Evolutionary conservation across 1,140 invertebrate species (phyloP), one percentile per base, ranked within the genome.

Genomic region (Cardiocondyla obscurior): DNA sequence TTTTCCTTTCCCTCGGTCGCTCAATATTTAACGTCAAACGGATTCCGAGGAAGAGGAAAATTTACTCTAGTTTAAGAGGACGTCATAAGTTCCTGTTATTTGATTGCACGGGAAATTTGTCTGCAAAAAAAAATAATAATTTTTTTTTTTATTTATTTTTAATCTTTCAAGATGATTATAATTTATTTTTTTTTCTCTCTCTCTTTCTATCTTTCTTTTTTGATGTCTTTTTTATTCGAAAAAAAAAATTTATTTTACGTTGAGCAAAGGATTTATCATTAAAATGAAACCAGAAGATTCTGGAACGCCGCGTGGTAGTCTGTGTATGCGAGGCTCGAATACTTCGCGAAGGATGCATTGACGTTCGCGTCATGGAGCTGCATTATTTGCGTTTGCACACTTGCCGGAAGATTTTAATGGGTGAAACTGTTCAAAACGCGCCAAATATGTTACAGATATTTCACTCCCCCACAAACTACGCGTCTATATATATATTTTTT

Each of bases 381-480:
- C 74, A 77, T 77, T 77, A 77, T 77, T 51, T 60, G 62, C 60
- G 46, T 67, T 77, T 46, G 28, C 60, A 67, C 60, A 51, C 46
- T 33, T 39, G 44, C 16, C 44, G 30, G 44, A 49, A 42, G 46
- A 67, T 77, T 77, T 77, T 79, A 79, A 79, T 69, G 46, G 74
- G 19, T 42, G 62, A 53, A 51, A 51, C 44, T 22, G 39, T 77
- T 51, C 46, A 60, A 77, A 69, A 67, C 74, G 46, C 62, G 74
- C 46, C 74, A n/a, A 53, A 64, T 79, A 67, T 67, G 74, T 67
- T 53, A 42, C 62, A 39, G 74, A 33, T 90, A 88, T 85, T 85
- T 88, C 67, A 30, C 53, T 74, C 69, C 44, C 49, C 46, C 65
- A 28, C 39, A 8, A 46, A 19, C 39, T 74, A 10, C 12, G 16